Conservation (phyloP, 2,888 invertebrate genomes). For the Meteorus cinctellus region DNA sequence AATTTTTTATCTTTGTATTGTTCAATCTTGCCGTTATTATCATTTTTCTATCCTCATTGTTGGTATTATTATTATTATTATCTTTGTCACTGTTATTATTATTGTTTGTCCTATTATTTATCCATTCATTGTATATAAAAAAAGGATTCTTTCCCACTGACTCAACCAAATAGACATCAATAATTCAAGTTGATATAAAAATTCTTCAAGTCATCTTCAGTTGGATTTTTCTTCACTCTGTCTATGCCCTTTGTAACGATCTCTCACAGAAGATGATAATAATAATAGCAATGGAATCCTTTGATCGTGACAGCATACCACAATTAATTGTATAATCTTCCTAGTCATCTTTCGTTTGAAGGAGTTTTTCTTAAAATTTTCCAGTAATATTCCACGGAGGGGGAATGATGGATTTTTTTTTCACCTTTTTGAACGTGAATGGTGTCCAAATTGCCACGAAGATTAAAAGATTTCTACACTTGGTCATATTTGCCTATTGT, state of each 20-base stretch:
- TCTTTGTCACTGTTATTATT: background rate
- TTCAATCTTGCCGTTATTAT: background rate
- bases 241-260: conserved; percentile 9
- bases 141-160: conserved; percentile 16
- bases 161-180: conserved; percentile 20
- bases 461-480: background rate
- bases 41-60: background rate
- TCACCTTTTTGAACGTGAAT: background rate
- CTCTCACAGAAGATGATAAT: conserved; percentile 7
- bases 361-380: conserved; percentile 13
- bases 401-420: conserved; percentile 11
- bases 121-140: background rate
- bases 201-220: conserved; percentile 3
- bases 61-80: background rate
- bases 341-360: background rate
- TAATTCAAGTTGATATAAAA: conserved; percentile 13
- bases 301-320: conserved; percentile 18
- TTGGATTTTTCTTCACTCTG: background rate
- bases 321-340: background rate
- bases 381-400: background rate
- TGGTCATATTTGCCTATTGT: background rate
- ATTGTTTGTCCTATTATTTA: background rate
- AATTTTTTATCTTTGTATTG: background rate
- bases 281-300: conserved; percentile 8
- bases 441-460: background rate